Base-by-base conservation (phyloP, 2,797 vertebrate genomes). In the Hippocampus kuda region DNA sequence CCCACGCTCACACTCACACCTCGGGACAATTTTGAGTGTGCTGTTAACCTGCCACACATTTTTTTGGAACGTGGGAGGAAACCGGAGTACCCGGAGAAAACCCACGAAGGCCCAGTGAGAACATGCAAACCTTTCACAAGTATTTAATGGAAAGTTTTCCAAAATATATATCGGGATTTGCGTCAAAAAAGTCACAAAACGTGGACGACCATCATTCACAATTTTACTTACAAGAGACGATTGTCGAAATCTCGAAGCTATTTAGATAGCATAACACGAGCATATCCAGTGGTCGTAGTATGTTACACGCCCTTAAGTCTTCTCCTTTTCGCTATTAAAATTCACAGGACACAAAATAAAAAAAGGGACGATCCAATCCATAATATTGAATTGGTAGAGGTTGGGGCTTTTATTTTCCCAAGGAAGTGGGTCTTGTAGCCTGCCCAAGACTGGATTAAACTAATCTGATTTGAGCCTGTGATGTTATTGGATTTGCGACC, bases 401-500 rank as follows among this genome's bases (percentile, higher is more conserved):
- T 59, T 13, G 30, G 26, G 12, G 16, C 16, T 20, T 48, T 65
- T 56, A 26, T 46, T 65, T 65, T 27, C 16, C 42, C 44, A 41
- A 70, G 59, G 66, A 73, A 80, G 68, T 68, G 65, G 53, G 27
- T 81, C 81, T 76, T 66, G 64, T 72, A 38, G 74, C 62, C 70
- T 72, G 73, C 59, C 67, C 74, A 76, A 75, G 74, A 76, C 72
- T 46, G 72, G 79, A 86, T 86, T 85, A 85, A 74, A 72, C 70
- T 82, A 85, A 87, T 85, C 80, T 80, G 77, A 85, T 86, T 83
- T 85, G 76, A 82, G 74, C 73, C 75, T 42, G 53, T 67, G 80
- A 85, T 82, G 77, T 81, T 77, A 86, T 83, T 85, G 75, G 79
- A 84, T 85, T 84, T 84, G 69, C 77, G 82, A 79, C 72, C 79